These are phyloP conservation scores for Falco columbarius DNA, from an alignment of 2,797 vertebrate species.

Conservation along the genomic window DNA sequence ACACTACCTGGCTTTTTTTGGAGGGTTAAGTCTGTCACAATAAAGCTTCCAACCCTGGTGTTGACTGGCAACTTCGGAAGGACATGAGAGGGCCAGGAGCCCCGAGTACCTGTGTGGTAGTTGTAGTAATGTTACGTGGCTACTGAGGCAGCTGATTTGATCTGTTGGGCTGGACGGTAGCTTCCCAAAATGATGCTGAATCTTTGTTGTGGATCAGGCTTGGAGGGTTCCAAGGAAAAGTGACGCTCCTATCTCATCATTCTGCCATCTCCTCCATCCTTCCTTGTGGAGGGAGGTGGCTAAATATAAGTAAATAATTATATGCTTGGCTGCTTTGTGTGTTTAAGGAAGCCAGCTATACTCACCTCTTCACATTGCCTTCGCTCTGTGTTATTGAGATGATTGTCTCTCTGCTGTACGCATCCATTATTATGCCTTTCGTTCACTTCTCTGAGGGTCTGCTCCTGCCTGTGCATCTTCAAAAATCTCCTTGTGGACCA, in stretches of 20 bases:
- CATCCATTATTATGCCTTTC: neutral
- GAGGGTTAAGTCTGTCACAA: neutral
- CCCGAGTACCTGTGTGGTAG: neutral
- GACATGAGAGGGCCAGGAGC: neutral
- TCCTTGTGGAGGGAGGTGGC: neutral
- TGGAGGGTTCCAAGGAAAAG: neutral
- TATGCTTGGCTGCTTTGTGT: neutral
- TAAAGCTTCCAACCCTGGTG: neutral
- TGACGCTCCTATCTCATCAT: neutral
- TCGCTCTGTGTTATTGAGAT: neutral
- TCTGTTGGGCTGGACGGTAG: neutral
- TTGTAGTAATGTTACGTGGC: neutral
- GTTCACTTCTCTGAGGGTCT: neutral
- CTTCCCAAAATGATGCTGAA: neutral
- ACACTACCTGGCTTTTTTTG: neutral
- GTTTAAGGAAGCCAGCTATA: neutral
- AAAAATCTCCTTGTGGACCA: neutral
- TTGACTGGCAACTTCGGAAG: neutral
- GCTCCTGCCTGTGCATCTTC: neutral
- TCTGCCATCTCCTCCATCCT: neutral
- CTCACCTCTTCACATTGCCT: neutral
- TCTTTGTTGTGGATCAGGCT: neutral
- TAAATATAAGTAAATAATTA: slow-evolving; percentile 25
- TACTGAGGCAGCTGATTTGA: neutral
- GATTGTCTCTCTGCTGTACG: neutral